Conservation (phyloP, 2,888 invertebrate genomes). For the Lepidonotus clava region DNA sequence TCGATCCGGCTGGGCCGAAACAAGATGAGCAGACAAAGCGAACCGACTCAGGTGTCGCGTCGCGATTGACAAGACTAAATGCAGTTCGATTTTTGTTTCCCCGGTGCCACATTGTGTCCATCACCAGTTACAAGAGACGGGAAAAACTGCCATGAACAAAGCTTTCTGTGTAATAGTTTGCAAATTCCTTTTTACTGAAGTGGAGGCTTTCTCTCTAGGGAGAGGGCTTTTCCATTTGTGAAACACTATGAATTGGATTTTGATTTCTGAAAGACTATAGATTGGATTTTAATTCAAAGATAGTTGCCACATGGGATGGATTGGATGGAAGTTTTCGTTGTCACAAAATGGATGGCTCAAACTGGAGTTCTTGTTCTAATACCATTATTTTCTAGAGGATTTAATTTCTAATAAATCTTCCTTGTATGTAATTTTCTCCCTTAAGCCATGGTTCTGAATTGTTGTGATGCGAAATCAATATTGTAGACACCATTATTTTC, state of each 20-base stretch:
- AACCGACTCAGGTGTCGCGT: not conserved
- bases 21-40: not conserved
- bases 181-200: not conserved
- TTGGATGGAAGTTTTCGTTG: too few relatives aligned
- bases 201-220: not conserved
- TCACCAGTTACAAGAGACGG: not conserved
- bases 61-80: not conserved
- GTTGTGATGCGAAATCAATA: too few relatives aligned
- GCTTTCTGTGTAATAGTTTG: not conserved
- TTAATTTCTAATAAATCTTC: too few relatives aligned
- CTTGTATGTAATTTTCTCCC: too few relatives aligned
- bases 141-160: constrained; percentile 21
- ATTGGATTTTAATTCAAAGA: too few relatives aligned
- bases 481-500: too few relatives aligned
- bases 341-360: too few relatives aligned
- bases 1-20: not conserved
- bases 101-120: not conserved
- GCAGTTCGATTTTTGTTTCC: not conserved
- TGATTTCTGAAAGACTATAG: too few relatives aligned
- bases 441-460: too few relatives aligned
- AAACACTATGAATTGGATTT: not conserved
- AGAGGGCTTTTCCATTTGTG: not conserved
- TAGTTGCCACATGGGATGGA: too few relatives aligned
- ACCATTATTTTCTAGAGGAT: too few relatives aligned
- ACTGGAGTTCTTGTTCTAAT: too few relatives aligned